Evolutionary conservation across 2,888 invertebrate genomes (phyloP).

Genomic region (Steromphala cineraria): DNA sequence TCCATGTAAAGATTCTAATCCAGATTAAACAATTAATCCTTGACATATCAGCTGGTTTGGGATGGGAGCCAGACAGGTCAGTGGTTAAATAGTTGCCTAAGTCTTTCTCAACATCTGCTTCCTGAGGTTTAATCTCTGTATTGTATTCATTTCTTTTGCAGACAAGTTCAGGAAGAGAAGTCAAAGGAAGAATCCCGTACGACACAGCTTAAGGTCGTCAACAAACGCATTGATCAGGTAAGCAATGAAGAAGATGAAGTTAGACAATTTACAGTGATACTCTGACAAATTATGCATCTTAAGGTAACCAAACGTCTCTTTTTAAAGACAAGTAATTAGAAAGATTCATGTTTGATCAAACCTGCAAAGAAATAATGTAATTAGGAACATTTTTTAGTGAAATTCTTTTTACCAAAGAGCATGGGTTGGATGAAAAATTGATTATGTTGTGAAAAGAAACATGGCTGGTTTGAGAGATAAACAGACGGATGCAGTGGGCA

Average conservation of each 20-base stretch:
- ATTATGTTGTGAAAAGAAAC: no score
- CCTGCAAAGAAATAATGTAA: not conserved
- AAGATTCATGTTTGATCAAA: no score
- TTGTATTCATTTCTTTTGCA: slow-evolving; percentile 34
- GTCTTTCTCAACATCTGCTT: not conserved
- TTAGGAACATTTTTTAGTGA: not conserved
- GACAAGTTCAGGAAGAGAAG: slow-evolving; percentile 59
- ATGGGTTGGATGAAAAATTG: not conserved
- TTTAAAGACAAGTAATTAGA: no score
- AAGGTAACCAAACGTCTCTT: no score
- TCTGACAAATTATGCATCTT: no score
- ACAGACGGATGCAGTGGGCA: not conserved
- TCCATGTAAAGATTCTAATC: no score
- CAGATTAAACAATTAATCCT: not conserved
- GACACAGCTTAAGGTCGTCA: slow-evolving; percentile 50
- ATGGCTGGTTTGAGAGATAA: no score
- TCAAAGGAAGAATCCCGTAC: slow-evolving; percentile 46
- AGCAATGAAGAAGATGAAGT: slow-evolving; percentile 9
- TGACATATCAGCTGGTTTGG: not conserved
- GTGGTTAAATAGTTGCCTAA: not conserved
- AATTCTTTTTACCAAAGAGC: not conserved
- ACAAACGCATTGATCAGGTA: slow-evolving; percentile 52
- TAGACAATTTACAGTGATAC: no score
- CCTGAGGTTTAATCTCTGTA: not conserved
- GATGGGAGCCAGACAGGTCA: not conserved